Conservation (phyloP, 92 coral and sea anemone genomes). For the Parazoanthus atlanticus region DNA sequence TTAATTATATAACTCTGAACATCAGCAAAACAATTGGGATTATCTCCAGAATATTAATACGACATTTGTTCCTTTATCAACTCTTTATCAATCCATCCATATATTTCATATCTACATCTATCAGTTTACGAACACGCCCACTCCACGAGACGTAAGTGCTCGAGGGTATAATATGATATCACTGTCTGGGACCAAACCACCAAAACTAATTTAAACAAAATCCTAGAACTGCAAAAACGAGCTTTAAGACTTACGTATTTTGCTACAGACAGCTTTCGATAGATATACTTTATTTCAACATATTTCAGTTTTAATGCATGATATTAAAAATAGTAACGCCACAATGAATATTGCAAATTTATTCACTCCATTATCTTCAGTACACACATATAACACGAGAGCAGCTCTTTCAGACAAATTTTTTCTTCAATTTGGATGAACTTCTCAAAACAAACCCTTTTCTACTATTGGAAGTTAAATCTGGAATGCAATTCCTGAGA, state of each 20-base stretch:
- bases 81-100: too few relatives aligned
- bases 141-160: too few relatives aligned
- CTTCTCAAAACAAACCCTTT: conserved; percentile 10
- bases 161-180: too few relatives aligned
- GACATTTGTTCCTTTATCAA: too few relatives aligned
- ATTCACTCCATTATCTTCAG: background rate
- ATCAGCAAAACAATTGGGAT: too few relatives aligned
- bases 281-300: conserved; percentile 12
- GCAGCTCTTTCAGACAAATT: background rate
- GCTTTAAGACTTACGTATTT: conserved; percentile 24
- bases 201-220: too few relatives aligned
- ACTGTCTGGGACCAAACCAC: too few relatives aligned
- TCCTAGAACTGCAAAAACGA: conserved; percentile 13
- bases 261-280: background rate
- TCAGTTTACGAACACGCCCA: too few relatives aligned
- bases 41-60: too few relatives aligned
- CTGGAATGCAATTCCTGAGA: conserved; percentile 8
- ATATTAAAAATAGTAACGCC: background rate
- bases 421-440: too few relatives aligned
- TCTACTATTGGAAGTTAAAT: background rate
- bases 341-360: conserved; percentile 8
- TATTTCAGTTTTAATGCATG: conserved; percentile 33
- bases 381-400: background rate
- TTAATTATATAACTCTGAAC: too few relatives aligned
- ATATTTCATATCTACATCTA: too few relatives aligned